Conservation (phyloP, 2,888 invertebrate species). For the Nymphalis polychloros region DNA sequence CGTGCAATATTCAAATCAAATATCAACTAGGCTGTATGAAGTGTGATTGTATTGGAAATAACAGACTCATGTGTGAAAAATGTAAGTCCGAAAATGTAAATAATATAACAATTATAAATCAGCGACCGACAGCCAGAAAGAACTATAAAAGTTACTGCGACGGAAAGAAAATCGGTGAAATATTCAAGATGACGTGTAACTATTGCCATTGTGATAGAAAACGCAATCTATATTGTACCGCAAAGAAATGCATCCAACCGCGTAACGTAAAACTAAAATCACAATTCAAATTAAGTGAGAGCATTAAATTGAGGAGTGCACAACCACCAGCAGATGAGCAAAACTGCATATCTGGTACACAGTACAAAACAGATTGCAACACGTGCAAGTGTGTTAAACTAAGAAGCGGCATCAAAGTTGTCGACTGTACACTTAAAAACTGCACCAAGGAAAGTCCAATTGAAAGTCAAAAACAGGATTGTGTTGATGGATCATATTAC, state of each 20-base stretch:
- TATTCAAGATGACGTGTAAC: slow-evolving; percentile 77
- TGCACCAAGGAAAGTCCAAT: slow-evolving; percentile 43
- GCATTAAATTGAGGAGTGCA: slow-evolving; percentile 15
- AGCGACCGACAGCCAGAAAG: background rate
- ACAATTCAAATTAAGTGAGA: background rate
- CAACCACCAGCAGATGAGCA: slow-evolving; percentile 44
- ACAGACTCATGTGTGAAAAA: slow-evolving; percentile 67
- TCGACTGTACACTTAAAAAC: slow-evolving; percentile 64
- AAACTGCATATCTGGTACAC: slow-evolving; percentile 55
- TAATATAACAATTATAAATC: background rate
- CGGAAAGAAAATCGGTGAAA: slow-evolving; percentile 49
- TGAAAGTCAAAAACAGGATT: slow-evolving; percentile 41
- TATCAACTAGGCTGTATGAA: slow-evolving; percentile 78
- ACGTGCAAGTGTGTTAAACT: slow-evolving; percentile 56
- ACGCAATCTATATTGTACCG: slow-evolving; percentile 67
- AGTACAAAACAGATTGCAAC: slow-evolving; percentile 61
- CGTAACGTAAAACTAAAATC: slow-evolving; percentile 21
- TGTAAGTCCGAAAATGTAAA: slow-evolving; percentile 51
- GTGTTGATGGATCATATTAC: slow-evolving; percentile 53
- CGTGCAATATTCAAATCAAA: slow-evolving; percentile 60
- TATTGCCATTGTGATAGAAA: slow-evolving; percentile 74
- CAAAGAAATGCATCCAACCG: slow-evolving; percentile 55
- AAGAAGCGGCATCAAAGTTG: slow-evolving; percentile 51
- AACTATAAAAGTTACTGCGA: slow-evolving; percentile 48
- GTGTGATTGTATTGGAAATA: slow-evolving; percentile 74